A percentile compares a stretch with the other conserved stretches of the same genome.
These are phyloP conservation scores for Drosophila atripex DNA, from an alignment of 2,888 invertebrate genomes.

Conservation along the genomic window DNA sequence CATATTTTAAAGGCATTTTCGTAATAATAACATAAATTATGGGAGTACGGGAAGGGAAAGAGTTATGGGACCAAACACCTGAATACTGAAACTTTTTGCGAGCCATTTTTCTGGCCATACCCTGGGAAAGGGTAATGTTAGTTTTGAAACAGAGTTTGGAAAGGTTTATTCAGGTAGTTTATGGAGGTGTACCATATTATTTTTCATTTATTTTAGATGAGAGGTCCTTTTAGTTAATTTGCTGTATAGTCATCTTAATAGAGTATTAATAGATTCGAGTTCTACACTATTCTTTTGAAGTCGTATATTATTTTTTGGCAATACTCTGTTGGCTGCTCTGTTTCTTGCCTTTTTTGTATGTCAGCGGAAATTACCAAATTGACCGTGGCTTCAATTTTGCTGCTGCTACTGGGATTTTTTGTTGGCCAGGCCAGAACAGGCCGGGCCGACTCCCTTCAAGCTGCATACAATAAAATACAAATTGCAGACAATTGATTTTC, in stretches of 20 bases:
- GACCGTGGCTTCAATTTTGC: constrained; percentile 75
- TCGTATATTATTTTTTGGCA: constrained; percentile 3
- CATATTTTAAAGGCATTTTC: constrained; percentile 64
- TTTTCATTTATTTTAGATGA: no score
- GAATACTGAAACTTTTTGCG: constrained; percentile 31
- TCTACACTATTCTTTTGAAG: not conserved
- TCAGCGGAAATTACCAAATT: constrained; percentile 74
- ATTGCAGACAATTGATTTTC: constrained; percentile 77
- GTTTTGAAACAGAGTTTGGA: not conserved
- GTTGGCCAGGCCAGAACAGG: not conserved
- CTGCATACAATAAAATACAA: constrained; percentile 69
- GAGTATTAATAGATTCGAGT: constrained; percentile 6
- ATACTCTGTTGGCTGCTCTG: constrained; percentile 7
- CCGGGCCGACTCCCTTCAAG: not conserved
- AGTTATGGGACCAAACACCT: constrained; percentile 33
- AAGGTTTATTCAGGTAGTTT: not conserved
- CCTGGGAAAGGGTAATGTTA: not conserved
- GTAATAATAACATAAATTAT: constrained; percentile 51
- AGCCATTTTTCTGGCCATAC: not conserved
- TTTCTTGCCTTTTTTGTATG: constrained; percentile 47
- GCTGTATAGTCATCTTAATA: not conserved
- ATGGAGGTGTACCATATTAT: not conserved
- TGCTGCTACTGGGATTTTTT: constrained; percentile 19
- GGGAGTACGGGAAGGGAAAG: constrained; percentile 12
- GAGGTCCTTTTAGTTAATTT: no score